Evolutionary conservation across 1,140 invertebrate genomes (phyloP).

Genomic region (Lysiphlebus fabarum): DNA sequence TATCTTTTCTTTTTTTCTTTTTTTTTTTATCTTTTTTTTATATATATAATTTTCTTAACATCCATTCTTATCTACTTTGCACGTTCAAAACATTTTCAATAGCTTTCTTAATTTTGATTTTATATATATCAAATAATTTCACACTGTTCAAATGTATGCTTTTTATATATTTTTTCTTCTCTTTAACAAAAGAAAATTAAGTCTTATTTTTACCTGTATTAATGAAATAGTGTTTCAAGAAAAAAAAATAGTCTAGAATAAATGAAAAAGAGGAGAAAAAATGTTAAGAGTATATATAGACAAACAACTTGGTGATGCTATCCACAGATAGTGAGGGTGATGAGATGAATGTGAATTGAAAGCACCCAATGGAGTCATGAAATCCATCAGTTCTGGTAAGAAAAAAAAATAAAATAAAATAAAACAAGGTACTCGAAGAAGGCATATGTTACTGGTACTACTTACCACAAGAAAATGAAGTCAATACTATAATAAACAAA

Average conservation of each 20-base stretch:
- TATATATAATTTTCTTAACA: neutral
- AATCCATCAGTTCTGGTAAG: constrained; percentile 41
- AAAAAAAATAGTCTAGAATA: too few relatives aligned
- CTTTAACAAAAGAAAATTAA: too few relatives aligned
- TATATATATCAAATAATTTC: too few relatives aligned
- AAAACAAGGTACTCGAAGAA: neutral
- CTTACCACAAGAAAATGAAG: constrained; percentile 26
- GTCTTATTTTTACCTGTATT: too few relatives aligned
- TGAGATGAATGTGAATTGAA: constrained; percentile 41
- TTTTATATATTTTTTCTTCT: too few relatives aligned
- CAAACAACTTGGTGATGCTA: too few relatives aligned
- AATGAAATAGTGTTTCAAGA: too few relatives aligned
- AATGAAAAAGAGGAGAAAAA: too few relatives aligned
- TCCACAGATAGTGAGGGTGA: neutral
- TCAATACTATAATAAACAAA: too few relatives aligned
- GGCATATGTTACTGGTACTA: constrained; percentile 36
- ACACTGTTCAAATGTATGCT: too few relatives aligned
- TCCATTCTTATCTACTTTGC: neutral
- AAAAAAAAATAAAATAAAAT: neutral
- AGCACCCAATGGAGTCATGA: constrained; percentile 46
- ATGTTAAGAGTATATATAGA: too few relatives aligned
- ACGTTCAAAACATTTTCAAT: neutral
- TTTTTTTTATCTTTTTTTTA: neutral
- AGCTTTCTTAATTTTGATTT: neutral
- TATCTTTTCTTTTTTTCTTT: too few relatives aligned